Conservation (phyloP, 2,888 invertebrate genomes). For the Pocota personata region DNA sequence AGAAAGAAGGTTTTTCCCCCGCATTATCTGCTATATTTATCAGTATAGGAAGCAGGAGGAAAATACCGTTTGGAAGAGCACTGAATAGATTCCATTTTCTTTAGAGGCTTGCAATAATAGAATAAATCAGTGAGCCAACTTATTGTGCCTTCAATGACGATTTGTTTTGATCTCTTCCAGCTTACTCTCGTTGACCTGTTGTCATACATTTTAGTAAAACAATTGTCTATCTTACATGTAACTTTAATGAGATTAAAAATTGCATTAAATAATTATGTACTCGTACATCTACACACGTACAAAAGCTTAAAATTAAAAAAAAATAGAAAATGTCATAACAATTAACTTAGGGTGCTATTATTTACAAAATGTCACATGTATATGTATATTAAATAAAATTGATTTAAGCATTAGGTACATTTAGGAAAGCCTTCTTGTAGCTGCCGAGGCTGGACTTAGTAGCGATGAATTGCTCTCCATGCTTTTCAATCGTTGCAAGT, state of each 20-base stretch:
- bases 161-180: no score
- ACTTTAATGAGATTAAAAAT: constrained; percentile 57
- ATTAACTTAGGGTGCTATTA: constrained; percentile 21
- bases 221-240: constrained; percentile 7
- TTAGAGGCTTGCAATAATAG: no score
- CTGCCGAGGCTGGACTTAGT: constrained; percentile 67
- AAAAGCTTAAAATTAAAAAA: constrained; percentile 46
- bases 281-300: constrained; percentile 31
- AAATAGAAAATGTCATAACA: not conserved
- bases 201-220: not conserved
- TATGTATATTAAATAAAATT: not conserved
- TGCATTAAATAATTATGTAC: constrained; percentile 22
- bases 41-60: no score
- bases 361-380: constrained; percentile 23
- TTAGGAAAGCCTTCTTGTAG: constrained; percentile 43
- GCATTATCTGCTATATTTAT: no score
- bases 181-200: no score
- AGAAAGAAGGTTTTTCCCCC: no score
- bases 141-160: no score
- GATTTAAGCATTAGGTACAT: not conserved
- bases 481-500: constrained; percentile 76
- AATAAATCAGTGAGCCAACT: no score
- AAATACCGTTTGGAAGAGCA: no score
- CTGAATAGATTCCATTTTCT: no score
- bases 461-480: constrained; percentile 76